Evolutionary conservation across 2,113 vertebrate species (phyloP).

Genomic region (Xenus cinereus): DNA sequence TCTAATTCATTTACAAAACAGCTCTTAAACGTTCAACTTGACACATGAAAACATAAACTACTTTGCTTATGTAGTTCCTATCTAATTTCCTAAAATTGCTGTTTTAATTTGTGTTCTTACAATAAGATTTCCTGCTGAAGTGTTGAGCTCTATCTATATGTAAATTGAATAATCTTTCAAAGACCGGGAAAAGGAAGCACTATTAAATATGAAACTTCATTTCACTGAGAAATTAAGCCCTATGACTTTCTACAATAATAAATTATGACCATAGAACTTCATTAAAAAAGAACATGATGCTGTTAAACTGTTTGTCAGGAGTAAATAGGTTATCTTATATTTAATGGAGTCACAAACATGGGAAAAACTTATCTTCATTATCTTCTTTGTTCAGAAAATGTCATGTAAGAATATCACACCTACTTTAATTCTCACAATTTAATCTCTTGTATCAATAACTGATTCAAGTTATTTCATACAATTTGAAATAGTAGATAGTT

Average conservation of each 20-base stretch:
- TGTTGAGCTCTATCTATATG: neutral
- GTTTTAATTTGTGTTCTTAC: neutral
- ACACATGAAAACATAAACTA: neutral
- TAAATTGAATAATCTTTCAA: constrained; percentile 26
- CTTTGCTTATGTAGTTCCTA: neutral
- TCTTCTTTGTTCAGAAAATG: neutral
- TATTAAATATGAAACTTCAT: neutral
- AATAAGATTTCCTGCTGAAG: neutral
- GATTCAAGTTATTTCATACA: neutral
- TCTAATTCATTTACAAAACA: neutral
- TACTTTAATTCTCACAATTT: neutral
- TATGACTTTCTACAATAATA: neutral
- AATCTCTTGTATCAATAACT: neutral
- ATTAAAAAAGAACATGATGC: neutral
- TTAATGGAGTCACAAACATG: neutral
- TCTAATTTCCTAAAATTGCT: neutral
- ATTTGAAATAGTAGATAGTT: neutral
- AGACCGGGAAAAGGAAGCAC: neutral
- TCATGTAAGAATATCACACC: neutral
- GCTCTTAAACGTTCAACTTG: neutral
- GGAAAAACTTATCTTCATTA: neutral
- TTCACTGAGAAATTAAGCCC: neutral
- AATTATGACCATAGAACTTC: neutral
- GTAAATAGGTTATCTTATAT: neutral
- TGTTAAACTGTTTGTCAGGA: neutral